These are phyloP conservation scores for Telmatochromis brichardi DNA, from an alignment of 2,113 vertebrate species.

Conservation along the genomic window DNA sequence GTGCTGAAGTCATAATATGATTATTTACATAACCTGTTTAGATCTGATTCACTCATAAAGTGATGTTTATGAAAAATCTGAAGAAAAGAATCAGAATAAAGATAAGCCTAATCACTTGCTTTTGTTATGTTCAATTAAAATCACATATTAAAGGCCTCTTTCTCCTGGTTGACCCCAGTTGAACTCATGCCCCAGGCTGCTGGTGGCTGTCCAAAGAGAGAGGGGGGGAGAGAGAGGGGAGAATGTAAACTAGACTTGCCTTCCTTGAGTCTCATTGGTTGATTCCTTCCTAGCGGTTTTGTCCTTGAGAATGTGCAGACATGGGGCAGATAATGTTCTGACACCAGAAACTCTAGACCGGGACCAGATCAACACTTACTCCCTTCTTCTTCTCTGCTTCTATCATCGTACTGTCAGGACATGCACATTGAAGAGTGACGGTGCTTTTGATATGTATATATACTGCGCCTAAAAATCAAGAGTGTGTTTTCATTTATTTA, in stretches of 20 bases:
- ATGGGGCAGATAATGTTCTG: conserved; percentile 76
- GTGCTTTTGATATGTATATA: neutral
- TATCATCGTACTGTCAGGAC: neutral
- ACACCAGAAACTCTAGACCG: conserved; percentile 75
- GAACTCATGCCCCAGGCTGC: conserved; percentile 46
- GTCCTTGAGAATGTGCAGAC: conserved; percentile 81
- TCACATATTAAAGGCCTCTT: neutral
- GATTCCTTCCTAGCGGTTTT: conserved; percentile 54
- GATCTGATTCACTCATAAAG: neutral
- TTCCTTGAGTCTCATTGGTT: conserved; percentile 53
- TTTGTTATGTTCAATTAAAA: conserved; percentile 8
- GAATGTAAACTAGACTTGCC: conserved; percentile 50
- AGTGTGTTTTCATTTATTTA: neutral
- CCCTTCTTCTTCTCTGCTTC: conserved; percentile 32
- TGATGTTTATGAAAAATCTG: neutral
- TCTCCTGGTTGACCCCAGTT: conserved; percentile 50
- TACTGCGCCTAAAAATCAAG: neutral
- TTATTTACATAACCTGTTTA: neutral
- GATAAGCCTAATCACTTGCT: neutral
- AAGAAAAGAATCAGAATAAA: neutral
- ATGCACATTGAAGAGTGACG: neutral
- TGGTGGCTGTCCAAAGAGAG: conserved; percentile 26
- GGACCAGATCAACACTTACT: conserved; percentile 66
- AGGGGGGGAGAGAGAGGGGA: conserved; percentile 14
- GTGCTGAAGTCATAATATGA: neutral